These are phyloP conservation scores for Typhlomys cinereus DNA, from an alignment of 2,113 vertebrate genomes.

Conservation along the genomic window DNA sequence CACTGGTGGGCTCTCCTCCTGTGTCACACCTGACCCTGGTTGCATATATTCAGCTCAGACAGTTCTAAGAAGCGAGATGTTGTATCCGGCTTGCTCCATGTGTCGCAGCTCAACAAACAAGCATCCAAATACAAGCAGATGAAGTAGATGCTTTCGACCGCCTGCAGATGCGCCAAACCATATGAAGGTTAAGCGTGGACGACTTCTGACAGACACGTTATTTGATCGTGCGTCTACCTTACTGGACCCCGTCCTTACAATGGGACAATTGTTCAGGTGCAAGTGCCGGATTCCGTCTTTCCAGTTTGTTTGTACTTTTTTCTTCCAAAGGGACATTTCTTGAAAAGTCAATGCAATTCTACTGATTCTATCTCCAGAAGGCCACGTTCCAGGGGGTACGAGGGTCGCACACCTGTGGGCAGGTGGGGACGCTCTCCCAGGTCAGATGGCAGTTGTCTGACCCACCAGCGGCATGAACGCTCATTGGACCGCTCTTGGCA, in stretches of 20 bases:
- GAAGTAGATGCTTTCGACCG: neutral
- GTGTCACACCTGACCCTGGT: neutral
- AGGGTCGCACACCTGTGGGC: conserved; percentile 78
- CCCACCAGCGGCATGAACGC: neutral
- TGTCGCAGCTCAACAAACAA: neutral
- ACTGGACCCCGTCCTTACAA: conserved; percentile 25
- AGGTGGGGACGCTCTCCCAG: conserved; percentile 39
- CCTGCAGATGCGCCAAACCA: neutral
- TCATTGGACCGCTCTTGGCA: conserved; percentile 41
- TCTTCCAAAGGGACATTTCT: conserved; percentile 69
- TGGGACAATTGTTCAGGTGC: conserved; percentile 60
- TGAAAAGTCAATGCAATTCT: conserved; percentile 56
- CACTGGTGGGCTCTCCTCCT: neutral
- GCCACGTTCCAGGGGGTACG: conserved; percentile 66
- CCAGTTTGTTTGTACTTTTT: conserved; percentile 50
- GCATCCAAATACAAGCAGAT: neutral
- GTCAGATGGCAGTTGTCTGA: conserved; percentile 35
- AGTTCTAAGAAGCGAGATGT: neutral
- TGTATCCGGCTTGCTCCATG: neutral
- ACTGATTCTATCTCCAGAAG: conserved; percentile 33
- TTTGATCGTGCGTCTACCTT: neutral
- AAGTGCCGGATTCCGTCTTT: conserved; percentile 39
- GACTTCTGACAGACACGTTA: conserved; percentile 42
- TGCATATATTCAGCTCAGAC: neutral
- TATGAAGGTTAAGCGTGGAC: neutral